phyloP scores from a whole-genome alignment of 2,888 invertebrate species.

The Elysia crispata region DNA sequence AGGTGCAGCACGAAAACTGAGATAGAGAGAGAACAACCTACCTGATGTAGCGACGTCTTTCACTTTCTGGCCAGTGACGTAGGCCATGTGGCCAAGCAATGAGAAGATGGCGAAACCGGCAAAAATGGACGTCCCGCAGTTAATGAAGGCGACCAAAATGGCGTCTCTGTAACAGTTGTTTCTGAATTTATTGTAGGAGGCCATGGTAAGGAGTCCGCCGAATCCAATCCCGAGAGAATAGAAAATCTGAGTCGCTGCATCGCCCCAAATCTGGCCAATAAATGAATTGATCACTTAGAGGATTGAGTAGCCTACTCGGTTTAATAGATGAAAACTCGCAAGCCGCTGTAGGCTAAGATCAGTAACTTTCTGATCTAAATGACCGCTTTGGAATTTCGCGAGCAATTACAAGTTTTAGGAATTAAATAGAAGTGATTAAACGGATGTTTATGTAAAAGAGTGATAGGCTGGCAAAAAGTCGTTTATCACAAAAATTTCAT shows the following conservation, averaged over 20 bases:
- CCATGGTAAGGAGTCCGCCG: conserved; percentile 60
- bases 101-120: conserved; percentile 76
- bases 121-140: conserved; percentile 75
- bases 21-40: conserved; percentile 43
- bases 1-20: too few relatives aligned
- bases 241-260: conserved; percentile 62
- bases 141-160: conserved; percentile 72
- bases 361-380: too few relatives aligned
- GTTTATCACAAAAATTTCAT: too few relatives aligned
- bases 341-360: too few relatives aligned
- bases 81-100: conserved; percentile 81
- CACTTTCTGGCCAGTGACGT: conserved; percentile 71
- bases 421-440: too few relatives aligned
- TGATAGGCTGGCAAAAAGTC: too few relatives aligned
- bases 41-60: conserved; percentile 74
- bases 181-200: conserved; percentile 61
- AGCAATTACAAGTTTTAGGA: too few relatives aligned
- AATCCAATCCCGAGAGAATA: conserved; percentile 60
- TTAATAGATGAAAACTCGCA: too few relatives aligned
- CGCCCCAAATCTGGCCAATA: conserved; percentile 58
- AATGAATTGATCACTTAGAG: too few relatives aligned
- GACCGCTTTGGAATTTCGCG: too few relatives aligned
- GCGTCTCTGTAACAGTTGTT: conserved; percentile 71
- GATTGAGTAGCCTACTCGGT: too few relatives aligned
- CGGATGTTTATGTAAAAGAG: too few relatives aligned